Base-by-base conservation (phyloP, 2,797 vertebrate species). In the Cryptoprocta ferox region DNA sequence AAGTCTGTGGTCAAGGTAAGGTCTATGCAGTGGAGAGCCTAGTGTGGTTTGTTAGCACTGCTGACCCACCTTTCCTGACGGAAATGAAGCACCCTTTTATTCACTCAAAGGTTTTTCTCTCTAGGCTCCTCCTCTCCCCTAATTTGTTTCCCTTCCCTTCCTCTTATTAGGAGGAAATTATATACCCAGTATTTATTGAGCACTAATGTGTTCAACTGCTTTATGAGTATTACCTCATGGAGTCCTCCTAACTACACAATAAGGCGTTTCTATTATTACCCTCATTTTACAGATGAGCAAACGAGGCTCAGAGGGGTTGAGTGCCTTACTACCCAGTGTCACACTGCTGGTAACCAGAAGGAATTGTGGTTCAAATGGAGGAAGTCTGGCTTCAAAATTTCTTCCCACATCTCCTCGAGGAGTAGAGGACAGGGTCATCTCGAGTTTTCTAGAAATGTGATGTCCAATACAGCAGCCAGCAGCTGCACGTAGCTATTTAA, bases 341-440 rank as follows among this genome's bases (percentile, higher is more conserved):
- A 50, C 4, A 18, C 30, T 37, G 21, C 37, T 65, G 45, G 19
- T 39, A 53, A 26, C 32, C 83, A 37, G 68, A 91, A 86, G 50
- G 13, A 94, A 80, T 30, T 50, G 4, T 16, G 12, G 15, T 75
- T 81, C 83, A 59, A 39, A 50, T 32, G 30, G 28, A 87, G 76
- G 15, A 92, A 91, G 21, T 66, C 73, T 85, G 89, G 21, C 37
- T 93, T 89, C 84, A 19, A 48, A 79, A 16, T 86, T 85, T 83
- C 26, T 79, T 82, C 56, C 61, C 68, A 0, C 88, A 42, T 65
- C 35, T 48, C 42, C 11, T 75, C 19, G 39, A 63, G 63, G n/a
- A 50, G 11, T 13, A 53, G 32, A 19, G n/a, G 35, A 93, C 37
- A 6, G n/a, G 21, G 42, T 94, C 26, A 35, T 68, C 65, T 10